These are phyloP conservation scores for Gymnarchus niloticus DNA, from an alignment of 2,113 vertebrate genomes.

Conservation along the genomic window DNA sequence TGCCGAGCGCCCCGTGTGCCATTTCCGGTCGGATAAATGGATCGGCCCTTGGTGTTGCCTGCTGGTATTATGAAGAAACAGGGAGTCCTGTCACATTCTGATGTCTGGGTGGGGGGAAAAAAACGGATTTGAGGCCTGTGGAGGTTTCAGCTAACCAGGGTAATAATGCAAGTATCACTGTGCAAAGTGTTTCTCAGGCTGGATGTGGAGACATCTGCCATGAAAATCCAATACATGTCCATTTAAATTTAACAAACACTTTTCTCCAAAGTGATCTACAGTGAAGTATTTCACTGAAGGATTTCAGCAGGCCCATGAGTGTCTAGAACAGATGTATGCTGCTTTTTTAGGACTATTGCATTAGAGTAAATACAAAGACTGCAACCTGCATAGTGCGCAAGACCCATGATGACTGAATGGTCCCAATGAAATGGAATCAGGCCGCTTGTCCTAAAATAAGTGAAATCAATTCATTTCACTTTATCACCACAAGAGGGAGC, in stretches of 20 bases:
- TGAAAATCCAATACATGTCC: too few species aligned
- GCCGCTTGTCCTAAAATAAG: neutral
- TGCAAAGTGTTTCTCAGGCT: neutral
- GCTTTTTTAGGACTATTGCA: neutral
- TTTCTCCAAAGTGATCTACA: too few species aligned
- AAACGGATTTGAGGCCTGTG: neutral
- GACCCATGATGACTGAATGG: too few species aligned
- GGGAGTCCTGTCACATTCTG: neutral
- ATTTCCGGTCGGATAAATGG: neutral
- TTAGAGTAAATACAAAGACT: neutral
- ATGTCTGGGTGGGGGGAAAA: neutral
- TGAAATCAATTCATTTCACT: neutral
- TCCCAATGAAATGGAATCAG: too few species aligned
- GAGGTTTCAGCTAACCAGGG: neutral
- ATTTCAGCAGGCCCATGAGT: neutral
- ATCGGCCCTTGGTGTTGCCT: neutral
- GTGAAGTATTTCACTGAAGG: too few species aligned
- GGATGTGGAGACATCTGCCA: too few species aligned
- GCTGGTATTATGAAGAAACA: neutral
- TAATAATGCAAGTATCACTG: neutral
- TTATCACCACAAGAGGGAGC: conserved; percentile 1
- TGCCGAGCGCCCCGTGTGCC: neutral
- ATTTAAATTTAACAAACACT: too few species aligned
- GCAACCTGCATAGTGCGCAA: neutral
- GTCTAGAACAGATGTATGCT: neutral